Percentiles rank a stretch among this genome's conserved stretches.
These are phyloP conservation scores for Meteorus sp. DNA, from an alignment of 1,140 invertebrate species.

Conservation along the genomic window DNA sequence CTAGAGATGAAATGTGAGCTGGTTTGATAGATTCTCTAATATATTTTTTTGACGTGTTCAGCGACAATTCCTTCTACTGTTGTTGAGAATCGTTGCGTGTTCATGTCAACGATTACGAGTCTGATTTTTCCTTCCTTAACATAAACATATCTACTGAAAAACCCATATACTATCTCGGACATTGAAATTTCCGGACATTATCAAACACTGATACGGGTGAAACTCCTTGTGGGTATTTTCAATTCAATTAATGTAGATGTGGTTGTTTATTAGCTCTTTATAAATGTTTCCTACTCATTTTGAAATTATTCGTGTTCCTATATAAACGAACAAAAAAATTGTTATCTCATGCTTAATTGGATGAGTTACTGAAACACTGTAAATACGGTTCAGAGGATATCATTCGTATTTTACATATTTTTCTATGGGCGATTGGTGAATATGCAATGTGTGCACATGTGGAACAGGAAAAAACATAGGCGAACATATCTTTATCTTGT, in stretches of 20 bases:
- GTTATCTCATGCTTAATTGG: background rate
- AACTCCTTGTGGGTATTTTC: too few species aligned
- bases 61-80: background rate
- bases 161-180: too few species aligned
- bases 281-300: background rate
- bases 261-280: background rate
- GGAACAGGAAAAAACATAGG: constrained; percentile 2
- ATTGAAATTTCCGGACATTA: too few species aligned
- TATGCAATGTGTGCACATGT: background rate
- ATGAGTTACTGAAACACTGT: constrained; percentile 13
- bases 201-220: too few species aligned
- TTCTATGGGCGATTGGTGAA: constrained; percentile 22
- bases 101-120: too few species aligned
- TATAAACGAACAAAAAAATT: background rate
- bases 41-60: background rate
- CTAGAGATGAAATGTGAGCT: constrained; percentile 27
- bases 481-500: constrained; percentile 16
- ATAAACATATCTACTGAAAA: too few species aligned
- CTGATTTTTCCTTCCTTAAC: too few species aligned
- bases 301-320: background rate
- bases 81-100: too few species aligned
- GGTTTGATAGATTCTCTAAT: background rate
- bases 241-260: background rate
- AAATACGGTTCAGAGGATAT: constrained; percentile 22
- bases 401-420: constrained; percentile 17